phyloP scores from a whole-genome alignment of 2,888 invertebrate species.

The Hypena proboscidalis region DNA sequence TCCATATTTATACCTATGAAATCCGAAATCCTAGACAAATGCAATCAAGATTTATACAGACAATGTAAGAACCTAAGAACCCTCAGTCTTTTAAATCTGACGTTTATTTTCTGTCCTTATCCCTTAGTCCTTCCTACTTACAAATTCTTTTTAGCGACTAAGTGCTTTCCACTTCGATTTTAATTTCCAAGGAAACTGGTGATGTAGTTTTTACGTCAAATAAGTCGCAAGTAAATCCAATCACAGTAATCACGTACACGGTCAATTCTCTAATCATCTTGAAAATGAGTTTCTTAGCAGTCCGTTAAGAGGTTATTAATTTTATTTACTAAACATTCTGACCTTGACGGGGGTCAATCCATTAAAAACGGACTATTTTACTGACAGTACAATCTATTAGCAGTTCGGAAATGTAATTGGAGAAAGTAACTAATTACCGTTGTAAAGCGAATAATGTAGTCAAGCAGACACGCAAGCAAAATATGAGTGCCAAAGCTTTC shows the following conservation, averaged over 20 bases:
- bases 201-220: neutral
- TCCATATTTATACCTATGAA: too few species aligned
- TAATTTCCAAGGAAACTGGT: neutral
- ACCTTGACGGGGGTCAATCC: slow-evolving; percentile 19
- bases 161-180: too few species aligned
- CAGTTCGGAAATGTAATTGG: slow-evolving; percentile 48
- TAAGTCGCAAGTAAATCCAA: neutral
- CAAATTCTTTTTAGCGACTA: too few species aligned
- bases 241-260: neutral
- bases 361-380: slow-evolving; percentile 14
- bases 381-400: slow-evolving; percentile 44
- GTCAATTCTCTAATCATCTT: slow-evolving; percentile 5
- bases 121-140: too few species aligned
- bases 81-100: too few species aligned
- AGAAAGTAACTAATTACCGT: slow-evolving; percentile 66
- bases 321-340: slow-evolving; percentile 8
- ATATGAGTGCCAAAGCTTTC: slow-evolving; percentile 52
- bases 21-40: too few species aligned
- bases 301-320: slow-evolving; percentile 1
- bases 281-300: slow-evolving; percentile 10
- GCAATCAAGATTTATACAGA: too few species aligned
- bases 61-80: too few species aligned
- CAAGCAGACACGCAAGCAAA: slow-evolving; percentile 50
- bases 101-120: too few species aligned
- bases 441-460: slow-evolving; percentile 54